Evolutionary conservation across 2,888 invertebrate species (phyloP), one percentile per base, ranked within the genome.

Genomic region (Drosophila histrio): DNA sequence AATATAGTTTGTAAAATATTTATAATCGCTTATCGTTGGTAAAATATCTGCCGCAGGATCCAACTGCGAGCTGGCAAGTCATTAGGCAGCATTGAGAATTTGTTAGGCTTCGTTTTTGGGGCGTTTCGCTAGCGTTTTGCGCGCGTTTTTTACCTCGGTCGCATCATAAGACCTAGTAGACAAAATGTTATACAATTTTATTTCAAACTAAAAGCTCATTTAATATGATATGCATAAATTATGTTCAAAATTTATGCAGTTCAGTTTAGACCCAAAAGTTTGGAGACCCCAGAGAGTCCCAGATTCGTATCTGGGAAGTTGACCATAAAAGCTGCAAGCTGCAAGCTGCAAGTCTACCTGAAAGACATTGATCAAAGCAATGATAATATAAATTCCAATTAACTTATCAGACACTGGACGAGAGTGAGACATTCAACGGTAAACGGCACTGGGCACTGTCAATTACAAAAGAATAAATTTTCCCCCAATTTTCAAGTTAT

Each of bases 301-400:
- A 57, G 79, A 82, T 79, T 46, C 46, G 17, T 77, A 80, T 80
- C 79, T 34, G 21, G 15, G 11, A 15, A 49, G n/a, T 28, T 39
- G 28, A 0, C 50, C 54, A 56, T 64, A 64, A 73, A 65, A 72
- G 71, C 70, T 44, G 49, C 15, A 34, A 41, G 41, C 52, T 49
- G 32, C 47, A 13, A 17, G 44, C 26, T 43, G 24, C 13, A 24
- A 44, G 17, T 44, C 46, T 46, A 30, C 30, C 46, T 46, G 32
- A 28, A 5, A 77, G 77, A 77, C 87, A 88, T 87, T 86, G 87
- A 87, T 87, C 86, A 87, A 60, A 53, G 63, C 63, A 63, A 71
- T 72, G 87, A 87, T 88, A 88, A 78, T 77, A 87, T 87, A 88
- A 87, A 87, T 87, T 87, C 88, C 86, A 87, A 87, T 87, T 87